Conservation (phyloP, 2,888 invertebrate genomes). For the Mythimna vitellina region DNA sequence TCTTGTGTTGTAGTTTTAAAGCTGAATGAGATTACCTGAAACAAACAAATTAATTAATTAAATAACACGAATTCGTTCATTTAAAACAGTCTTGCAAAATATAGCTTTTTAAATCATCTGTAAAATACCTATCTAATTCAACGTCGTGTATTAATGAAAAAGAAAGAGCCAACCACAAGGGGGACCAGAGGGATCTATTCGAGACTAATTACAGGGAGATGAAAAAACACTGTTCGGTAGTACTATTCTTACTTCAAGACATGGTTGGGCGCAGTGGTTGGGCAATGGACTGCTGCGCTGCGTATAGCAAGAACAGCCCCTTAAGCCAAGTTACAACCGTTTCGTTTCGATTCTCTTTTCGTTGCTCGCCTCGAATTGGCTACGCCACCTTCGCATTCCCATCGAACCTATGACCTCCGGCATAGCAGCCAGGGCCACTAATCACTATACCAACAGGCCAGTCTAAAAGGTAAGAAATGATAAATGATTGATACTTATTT, state of each 20-base stretch:
- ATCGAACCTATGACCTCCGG: too few relatives aligned
- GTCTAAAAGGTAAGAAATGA: too few relatives aligned
- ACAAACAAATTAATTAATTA: conserved; percentile 51
- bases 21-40: conserved; percentile 67
- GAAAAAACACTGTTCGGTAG: conserved; percentile 9
- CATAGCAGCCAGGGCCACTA: too few relatives aligned
- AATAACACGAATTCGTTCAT: neutral
- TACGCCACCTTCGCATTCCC: too few relatives aligned
- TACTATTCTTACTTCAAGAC: neutral
- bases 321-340: too few relatives aligned
- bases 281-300: too few relatives aligned
- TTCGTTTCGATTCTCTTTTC: too few relatives aligned
- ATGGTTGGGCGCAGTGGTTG: too few relatives aligned
- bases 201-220: conserved; percentile 46
- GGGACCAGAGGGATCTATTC: neutral
- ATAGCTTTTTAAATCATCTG: neutral
- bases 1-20: conserved; percentile 13
- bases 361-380: too few relatives aligned
- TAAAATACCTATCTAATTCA: conserved; percentile 10
- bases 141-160: conserved; percentile 20
- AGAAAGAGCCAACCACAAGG: conserved; percentile 10
- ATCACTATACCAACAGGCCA: too few relatives aligned
- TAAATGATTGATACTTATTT: too few relatives aligned
- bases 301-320: too few relatives aligned
- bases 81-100: neutral